These are phyloP conservation scores for Lophotriccus pileatus DNA, from an alignment of 2,797 vertebrate species.

Conservation along the genomic window DNA sequence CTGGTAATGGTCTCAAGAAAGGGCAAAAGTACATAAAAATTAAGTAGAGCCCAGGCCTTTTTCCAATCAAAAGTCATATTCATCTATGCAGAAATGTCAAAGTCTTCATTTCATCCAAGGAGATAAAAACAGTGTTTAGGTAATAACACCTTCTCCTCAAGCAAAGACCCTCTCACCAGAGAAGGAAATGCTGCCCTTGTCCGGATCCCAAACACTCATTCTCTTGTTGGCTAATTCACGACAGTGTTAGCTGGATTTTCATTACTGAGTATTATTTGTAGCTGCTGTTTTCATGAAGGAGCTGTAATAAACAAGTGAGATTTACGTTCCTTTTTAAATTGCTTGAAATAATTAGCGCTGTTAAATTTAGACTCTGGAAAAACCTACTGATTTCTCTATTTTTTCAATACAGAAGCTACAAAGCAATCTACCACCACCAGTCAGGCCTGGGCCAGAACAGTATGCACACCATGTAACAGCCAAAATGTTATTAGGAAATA, in stretches of 20 bases:
- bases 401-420: not conserved
- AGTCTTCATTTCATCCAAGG: not conserved
- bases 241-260: conserved; percentile 1
- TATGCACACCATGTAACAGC: not conserved
- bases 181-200: not conserved
- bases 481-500: not conserved
- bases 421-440: not conserved
- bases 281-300: conserved; percentile 28
- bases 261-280: conserved; percentile 24
- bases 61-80: not conserved
- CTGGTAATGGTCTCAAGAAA: not conserved
- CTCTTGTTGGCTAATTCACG: not conserved
- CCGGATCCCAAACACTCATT: not conserved
- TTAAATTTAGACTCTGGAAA: conserved; percentile 38
- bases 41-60: not conserved
- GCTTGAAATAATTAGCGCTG: not conserved
- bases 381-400: not conserved
- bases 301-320: conserved; percentile 28
- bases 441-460: not conserved
- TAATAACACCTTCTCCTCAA: not conserved
- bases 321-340: conserved; percentile 8
- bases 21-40: not conserved
- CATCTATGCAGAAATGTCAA: not conserved
- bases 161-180: not conserved
- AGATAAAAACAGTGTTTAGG: not conserved